These are phyloP conservation scores for Hemiprocne comata DNA, from an alignment of 2,113 vertebrate genomes.

Conservation along the genomic window DNA sequence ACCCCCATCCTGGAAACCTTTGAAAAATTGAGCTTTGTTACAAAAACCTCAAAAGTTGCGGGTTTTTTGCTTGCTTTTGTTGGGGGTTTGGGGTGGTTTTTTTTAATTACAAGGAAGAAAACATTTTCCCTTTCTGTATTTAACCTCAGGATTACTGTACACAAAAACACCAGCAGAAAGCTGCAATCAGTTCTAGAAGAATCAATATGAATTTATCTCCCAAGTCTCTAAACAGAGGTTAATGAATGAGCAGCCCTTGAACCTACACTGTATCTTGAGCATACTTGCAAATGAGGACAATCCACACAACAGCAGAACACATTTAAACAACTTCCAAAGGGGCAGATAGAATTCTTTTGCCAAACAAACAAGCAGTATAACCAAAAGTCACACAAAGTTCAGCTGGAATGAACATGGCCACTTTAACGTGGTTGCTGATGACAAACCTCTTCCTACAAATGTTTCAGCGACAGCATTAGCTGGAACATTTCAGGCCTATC, in stretches of 20 bases:
- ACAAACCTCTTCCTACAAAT: background rate
- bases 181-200: background rate
- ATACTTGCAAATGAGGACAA: background rate
- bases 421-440: background rate
- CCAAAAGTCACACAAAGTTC: background rate
- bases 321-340: background rate
- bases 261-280: background rate
- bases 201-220: background rate
- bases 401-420: accelerated
- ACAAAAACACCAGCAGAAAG: background rate
- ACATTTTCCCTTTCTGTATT: background rate
- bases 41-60: background rate
- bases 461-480: background rate
- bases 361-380: background rate
- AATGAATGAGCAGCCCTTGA: conserved; percentile 1
- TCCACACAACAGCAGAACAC: background rate
- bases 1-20: background rate
- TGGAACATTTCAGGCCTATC: background rate
- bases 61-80: accelerated
- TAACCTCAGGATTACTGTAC: background rate
- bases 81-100: background rate
- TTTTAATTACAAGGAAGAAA: background rate
- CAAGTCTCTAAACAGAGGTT: background rate
- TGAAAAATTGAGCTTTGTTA: background rate
- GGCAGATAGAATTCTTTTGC: background rate